Base-by-base conservation (phyloP, 2,888 invertebrate genomes). In the Unio delphinus region DNA sequence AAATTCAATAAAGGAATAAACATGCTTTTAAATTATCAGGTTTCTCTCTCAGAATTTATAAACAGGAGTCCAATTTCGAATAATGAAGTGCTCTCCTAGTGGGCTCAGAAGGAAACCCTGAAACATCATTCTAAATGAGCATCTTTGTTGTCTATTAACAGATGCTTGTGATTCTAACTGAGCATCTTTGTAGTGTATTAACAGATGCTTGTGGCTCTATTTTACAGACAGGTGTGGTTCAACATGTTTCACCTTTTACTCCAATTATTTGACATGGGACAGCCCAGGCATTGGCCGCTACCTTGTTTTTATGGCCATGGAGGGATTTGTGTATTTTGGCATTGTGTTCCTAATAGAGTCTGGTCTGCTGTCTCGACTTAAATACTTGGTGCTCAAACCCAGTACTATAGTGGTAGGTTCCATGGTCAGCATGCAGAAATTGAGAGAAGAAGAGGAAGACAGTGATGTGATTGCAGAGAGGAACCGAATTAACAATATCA, bases 271-370 rank as follows among this genome's bases (percentile, higher is more conserved):
- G 80, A 90, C 91, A 0, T 94, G 94, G 93, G 90, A 92, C 26
- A 88, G 90, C 30, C 94, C 94, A 0, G 95, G 95, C 3, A 92
- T 95, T 54, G 91, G 94, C 54, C 91, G 93, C 0, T 94, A 94
- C 87, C 76, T 94, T 3, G 65, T 92, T 0, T 92, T 92, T 80
- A 92, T 94, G 87, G 72, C 92, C 1, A 58, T 89, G 0, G 91
- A 92, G 1, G 92, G 93, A 6, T 65, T 92, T 0, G 62, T 93
- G 0, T 91, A 93, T 68, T 93, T 95, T 88, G 11, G 87, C 0
- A 72, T 94, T 0, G 90, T 95, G 15, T 90, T 95, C 70, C 70
- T 93, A 6, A 87, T 93, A 7, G 96, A 96, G 59, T 75, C 72
- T 45, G 69, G 65, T 17, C 62, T 79, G n/a, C 58, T 73, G 17